Conservation (phyloP, 2,797 vertebrate genomes). For the Dryobates pubescens region DNA sequence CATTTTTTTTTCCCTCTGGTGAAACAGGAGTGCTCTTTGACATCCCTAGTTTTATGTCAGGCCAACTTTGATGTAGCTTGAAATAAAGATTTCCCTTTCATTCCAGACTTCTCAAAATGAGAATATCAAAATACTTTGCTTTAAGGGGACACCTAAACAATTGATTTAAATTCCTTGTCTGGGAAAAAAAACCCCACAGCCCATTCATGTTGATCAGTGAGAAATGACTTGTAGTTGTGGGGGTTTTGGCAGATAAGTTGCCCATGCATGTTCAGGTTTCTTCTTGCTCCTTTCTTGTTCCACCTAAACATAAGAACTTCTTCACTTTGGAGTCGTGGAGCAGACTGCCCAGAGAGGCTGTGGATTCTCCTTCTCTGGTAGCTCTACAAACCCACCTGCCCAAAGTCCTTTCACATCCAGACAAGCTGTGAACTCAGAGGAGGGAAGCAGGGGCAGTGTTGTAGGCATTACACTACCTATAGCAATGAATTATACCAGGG, state of each 20-base stretch:
- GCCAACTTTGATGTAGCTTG: background rate
- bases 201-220: background rate
- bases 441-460: background rate
- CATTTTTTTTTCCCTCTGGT: background rate
- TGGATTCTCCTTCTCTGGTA: no score
- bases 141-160: background rate
- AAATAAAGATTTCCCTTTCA: conserved; percentile 1
- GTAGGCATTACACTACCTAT: background rate
- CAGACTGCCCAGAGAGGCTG: no score
- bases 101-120: conserved; percentile 14
- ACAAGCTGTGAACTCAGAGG: background rate
- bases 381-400: background rate
- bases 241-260: background rate
- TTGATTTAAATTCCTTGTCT: background rate
- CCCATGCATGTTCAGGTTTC: background rate
- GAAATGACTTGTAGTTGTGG: background rate
- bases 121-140: background rate
- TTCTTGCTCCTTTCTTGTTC: background rate
- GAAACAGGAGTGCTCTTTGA: background rate
- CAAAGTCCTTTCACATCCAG: background rate
- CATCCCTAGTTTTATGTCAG: background rate
- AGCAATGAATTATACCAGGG: background rate
- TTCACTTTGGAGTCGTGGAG: no score
- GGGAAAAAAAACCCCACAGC: background rate
- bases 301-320: background rate